Evolutionary conservation across 2,888 invertebrate species (phyloP).

Genomic region (Xestobium rufovillosum): DNA sequence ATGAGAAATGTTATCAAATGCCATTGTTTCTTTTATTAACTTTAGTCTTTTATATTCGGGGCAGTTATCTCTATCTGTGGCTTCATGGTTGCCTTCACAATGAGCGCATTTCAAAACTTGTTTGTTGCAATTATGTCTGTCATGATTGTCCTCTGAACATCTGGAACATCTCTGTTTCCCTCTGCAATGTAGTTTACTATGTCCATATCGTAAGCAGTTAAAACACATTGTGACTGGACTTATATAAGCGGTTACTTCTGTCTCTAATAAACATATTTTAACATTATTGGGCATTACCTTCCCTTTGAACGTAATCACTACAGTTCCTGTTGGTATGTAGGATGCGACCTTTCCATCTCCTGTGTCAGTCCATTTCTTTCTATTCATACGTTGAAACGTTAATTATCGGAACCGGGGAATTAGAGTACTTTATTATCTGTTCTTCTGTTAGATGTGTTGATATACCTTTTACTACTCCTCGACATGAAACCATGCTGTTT

Average conservation of each 20-base stretch:
- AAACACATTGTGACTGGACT: not conserved
- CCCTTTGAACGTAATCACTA: conserved; percentile 2
- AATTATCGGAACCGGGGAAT: not conserved
- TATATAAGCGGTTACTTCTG: not conserved
- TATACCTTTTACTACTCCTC: not conserved
- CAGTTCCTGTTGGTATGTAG: not conserved
- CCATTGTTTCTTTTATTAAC: not conserved
- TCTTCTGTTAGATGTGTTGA: not conserved
- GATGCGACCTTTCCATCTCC: not conserved
- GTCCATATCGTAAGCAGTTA: not conserved
- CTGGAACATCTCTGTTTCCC: too few relatives aligned
- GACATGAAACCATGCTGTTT: not conserved
- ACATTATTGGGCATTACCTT: not conserved
- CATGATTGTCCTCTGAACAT: too few relatives aligned
- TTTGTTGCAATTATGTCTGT: too few relatives aligned
- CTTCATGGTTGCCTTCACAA: not conserved
- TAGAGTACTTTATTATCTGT: not conserved
- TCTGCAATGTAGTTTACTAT: not conserved
- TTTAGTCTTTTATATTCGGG: not conserved
- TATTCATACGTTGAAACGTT: not conserved
- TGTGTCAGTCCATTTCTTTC: conserved; percentile 2
- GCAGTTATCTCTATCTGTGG: conserved; percentile 2
- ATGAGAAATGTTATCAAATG: not conserved
- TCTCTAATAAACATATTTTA: not conserved
- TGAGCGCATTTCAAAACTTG: not conserved